These are phyloP conservation scores for Aelia acuminata DNA, from an alignment of 2,888 invertebrate species.

Conservation along the genomic window DNA sequence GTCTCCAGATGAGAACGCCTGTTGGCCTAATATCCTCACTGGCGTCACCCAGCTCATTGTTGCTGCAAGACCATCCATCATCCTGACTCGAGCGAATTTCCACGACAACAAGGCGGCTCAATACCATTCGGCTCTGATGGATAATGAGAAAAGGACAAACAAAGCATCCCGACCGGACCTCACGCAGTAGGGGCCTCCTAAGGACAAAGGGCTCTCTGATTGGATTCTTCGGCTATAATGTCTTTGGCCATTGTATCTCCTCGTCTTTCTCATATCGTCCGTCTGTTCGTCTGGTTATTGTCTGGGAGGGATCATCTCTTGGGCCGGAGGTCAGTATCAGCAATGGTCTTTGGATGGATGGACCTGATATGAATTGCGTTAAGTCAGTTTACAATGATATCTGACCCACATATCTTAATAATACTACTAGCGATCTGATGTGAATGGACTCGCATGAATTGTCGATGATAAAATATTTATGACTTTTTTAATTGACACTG, in stretches of 20 bases:
- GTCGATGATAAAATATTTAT: too few relatives aligned
- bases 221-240: constrained; percentile 35
- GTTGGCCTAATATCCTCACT: constrained; percentile 11
- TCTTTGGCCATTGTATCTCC: constrained; percentile 28
- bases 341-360: neutral
- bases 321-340: neutral
- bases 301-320: neutral
- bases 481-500: too few relatives aligned
- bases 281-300: constrained; percentile 31
- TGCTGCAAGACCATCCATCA: constrained; percentile 32
- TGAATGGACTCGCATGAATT: too few relatives aligned
- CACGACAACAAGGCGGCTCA: constrained; percentile 40
- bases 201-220: constrained; percentile 27
- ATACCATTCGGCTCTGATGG: neutral
- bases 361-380: too few relatives aligned
- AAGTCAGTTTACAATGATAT: too few relatives aligned
- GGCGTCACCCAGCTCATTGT: neutral
- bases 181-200: constrained; percentile 16
- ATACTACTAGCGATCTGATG: too few relatives aligned
- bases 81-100: constrained; percentile 40
- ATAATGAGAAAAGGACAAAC: constrained; percentile 31
- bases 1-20: neutral
- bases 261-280: constrained; percentile 26
- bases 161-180: constrained; percentile 6
- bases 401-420: too few relatives aligned